These are phyloP conservation scores for Oikopleura albicans DNA, from an alignment of 23 tunicate genomes.

Conservation along the genomic window DNA sequence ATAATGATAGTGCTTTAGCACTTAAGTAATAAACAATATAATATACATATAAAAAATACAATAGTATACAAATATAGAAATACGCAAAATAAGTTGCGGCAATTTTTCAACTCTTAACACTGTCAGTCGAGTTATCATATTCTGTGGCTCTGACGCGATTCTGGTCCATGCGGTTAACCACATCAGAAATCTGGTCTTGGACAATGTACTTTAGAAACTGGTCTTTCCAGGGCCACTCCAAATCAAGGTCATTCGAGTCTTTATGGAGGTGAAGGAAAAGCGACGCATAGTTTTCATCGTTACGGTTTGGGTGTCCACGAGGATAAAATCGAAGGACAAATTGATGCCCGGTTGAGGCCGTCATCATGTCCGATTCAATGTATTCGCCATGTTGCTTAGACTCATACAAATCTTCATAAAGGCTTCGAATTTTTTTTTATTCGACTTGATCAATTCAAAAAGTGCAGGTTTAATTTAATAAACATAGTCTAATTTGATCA, in stretches of 20 bases:
- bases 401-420: too few relatives aligned
- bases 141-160: background rate
- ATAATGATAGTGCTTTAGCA: too few relatives aligned
- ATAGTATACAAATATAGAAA: too few relatives aligned
- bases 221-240: background rate
- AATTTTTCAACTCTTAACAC: too few relatives aligned
- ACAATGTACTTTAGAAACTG: background rate
- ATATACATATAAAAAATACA: too few relatives aligned
- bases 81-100: too few relatives aligned
- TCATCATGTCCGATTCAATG: background rate
- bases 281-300: background rate
- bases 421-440: too few relatives aligned
- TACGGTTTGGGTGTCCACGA: background rate
- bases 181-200: slow-evolving; percentile 11
- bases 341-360: background rate
- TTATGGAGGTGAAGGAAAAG: background rate
- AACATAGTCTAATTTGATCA: too few relatives aligned
- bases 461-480: too few relatives aligned
- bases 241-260: background rate
- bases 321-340: slow-evolving; percentile 5
- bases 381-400: background rate
- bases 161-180: background rate
- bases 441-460: too few relatives aligned
- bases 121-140: background rate
- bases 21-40: too few relatives aligned